Evolutionary conservation across 2,888 invertebrate genomes (phyloP), one percentile per base, ranked within the genome.

Genomic region (Ernsta delagoae): DNA sequence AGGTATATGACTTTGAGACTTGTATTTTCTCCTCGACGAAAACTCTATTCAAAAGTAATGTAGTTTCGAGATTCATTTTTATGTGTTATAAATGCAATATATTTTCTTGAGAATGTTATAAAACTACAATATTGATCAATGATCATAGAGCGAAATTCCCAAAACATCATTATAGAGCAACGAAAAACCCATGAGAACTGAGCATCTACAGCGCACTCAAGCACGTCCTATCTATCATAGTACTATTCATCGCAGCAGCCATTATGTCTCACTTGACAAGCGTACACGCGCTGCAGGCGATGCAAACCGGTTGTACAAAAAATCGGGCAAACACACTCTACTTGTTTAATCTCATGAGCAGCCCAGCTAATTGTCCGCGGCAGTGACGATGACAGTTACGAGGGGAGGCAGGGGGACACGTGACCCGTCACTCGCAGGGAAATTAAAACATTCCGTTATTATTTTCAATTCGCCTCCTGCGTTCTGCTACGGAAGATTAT

Each of bases 371-470:
- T n/a, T n/a, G n/a, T 91, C 86, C 89, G 78, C 79, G 79, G 89
- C 87, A 90, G 89, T 91, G 92, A 90, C 78, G 86, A 90, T 90
- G 92, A 89, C 91, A 90, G 90, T 83, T 78, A 75, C 76, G 80
- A 70, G 71, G 72, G 73, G 75, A 77, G 79, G 78, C 74, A 75
- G 72, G 76, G 79, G 83, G 82, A 75, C 94, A 94, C 94, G 93
- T 93, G 94, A 91, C 94, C 94, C 89, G 94, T 94, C 94, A 93
- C 84, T 87, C 84, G 89, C 94, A 94, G 93, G 83, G 86, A 92
- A 93, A 93, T 93, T 93, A 93, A 92, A 93, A 91, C 91, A 92
- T 92, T 91, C 91, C 89, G 86, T 87, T 91, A 90, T 90, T 90
- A 92, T 91, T 90, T 90, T 85, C 77, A 79, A 76, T 77, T 77